Base-by-base conservation (phyloP, 2,797 vertebrate genomes). In the Diplodus sargus region DNA sequence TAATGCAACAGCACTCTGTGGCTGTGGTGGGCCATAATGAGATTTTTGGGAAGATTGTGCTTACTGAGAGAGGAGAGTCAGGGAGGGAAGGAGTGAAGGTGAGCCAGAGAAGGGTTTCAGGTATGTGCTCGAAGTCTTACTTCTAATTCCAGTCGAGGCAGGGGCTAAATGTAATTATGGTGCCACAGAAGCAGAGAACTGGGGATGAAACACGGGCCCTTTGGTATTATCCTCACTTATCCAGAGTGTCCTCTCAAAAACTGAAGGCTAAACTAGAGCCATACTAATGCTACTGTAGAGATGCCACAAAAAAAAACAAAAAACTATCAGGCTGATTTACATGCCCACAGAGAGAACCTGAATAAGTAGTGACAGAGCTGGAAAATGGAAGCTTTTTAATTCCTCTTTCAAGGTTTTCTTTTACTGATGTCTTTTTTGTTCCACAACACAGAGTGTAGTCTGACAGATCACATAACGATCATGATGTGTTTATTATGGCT, bases 21-120 rank as follows among this genome's bases (percentile, higher is more conserved):
- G 89, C 87, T 83, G 81, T 78, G 84, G 78, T 86, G 80, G 85
- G 74, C 74, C 81, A 74, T 92, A 90, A 93, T 94, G 90, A 86
- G 89, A 93, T 91, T 90, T 92, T 92, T 85, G 82, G 84, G 57
- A 79, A 82, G 83, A 84, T 83, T 90, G 87, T 82, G 92, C 89
- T 87, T 66, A 84, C 86, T 52, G 84, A 91, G 15, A 66, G 72
- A 76, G 53, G 68, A 81, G 59, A 74, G 51, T 70, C 67, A 0
- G 68, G 17, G 43, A 57, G 58, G 47, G 56, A 60, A 74, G 52
- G 58, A 73, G 76, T 68, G 70, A 72, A 84, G 74, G 78, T 78
- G 75, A 85, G 64, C 23, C 10, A 47, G 25, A 72, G 74, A 45
- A 51, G 23, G 52, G 58, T 15, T 43, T 77, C 76, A 88, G 89